Evolutionary conservation across 2,888 invertebrate genomes (phyloP), one percentile per base, ranked within the genome.

Genomic region (Pycnomerus fuliginosus): DNA sequence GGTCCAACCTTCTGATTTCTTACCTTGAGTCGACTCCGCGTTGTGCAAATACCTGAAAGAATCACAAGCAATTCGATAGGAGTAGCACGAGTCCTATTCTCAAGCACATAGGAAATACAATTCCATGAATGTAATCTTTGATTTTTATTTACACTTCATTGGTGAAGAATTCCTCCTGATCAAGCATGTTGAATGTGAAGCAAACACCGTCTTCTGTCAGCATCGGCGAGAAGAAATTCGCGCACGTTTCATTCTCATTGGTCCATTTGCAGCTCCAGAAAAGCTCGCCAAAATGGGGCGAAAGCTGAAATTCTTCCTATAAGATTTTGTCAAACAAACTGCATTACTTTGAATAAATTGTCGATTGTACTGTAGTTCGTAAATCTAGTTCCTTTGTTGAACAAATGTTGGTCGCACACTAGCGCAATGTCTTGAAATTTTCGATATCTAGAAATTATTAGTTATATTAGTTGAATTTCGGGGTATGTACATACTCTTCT

Each of bases 161-260:
- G 39, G 78, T 75, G 48, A 82, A 80, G 8, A 85, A 70, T 56
- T 84, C 81, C 0, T 76, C 74, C 3, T 77, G 74, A 33, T 79
- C 78, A 42, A 86, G 64, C 53, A 82, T 83, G 55, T 87, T 87
- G 56, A 85, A 86, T 1, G 85, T 84, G 53, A 80, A 86, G 59
- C 87, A 87, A 2, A 83, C 70, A 0, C 87, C 87, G 62, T 86
- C 86, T 60, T 87, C 86, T 0, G 85, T 85, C 33, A 86, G 56
- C 44, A 83, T 79, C 1, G 83, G 80, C 0, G 76, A 76, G 59
- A 85, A 85, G 1, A 85, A 67, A 7, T 78, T 72, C 0, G 74
- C 64, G 57, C 85, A 85, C 14, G 65, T 66, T 52, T 65, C 61
- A 35, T 70, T 68, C 16, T 72, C 59, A 57, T 74, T 72, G 11